Percentiles rank a stretch among this genome's conserved stretches.
Evolutionary conservation across 2,113 vertebrate species (phyloP).

Genomic region (Neofelis nebulosa): DNA sequence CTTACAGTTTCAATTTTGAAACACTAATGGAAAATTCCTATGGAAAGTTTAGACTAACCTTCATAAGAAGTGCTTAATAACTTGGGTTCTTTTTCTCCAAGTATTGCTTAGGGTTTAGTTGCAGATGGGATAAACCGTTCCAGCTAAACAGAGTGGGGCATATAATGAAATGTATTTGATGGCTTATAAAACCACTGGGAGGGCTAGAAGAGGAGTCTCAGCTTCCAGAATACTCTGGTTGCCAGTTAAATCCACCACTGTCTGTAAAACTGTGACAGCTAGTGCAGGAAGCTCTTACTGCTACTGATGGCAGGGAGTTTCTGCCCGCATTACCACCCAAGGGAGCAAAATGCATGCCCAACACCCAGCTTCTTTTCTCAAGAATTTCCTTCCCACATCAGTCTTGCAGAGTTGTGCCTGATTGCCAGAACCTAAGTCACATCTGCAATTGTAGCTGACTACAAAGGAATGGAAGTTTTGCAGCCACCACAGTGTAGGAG

Average conservation of each 20-base stretch:
- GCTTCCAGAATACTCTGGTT: background rate
- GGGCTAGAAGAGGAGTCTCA: background rate
- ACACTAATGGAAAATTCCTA: background rate
- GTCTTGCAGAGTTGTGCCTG: background rate
- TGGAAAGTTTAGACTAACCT: background rate
- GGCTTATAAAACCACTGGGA: background rate
- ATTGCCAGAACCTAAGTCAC: background rate
- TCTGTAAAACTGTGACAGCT: background rate
- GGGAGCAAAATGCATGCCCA: background rate
- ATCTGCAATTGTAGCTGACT: background rate
- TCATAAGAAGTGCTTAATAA: background rate
- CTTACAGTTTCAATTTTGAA: constrained; percentile 24
- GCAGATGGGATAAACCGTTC: background rate
- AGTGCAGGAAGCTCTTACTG: background rate
- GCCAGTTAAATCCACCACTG: background rate
- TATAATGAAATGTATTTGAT: background rate
- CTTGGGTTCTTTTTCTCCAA: background rate
- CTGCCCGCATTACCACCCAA: background rate
- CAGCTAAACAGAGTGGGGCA: background rate
- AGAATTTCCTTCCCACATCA: background rate
- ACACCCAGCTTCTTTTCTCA: background rate
- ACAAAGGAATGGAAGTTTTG: background rate
- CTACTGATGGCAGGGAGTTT: background rate
- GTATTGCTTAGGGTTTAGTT: background rate
- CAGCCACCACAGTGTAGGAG: background rate